These are phyloP conservation scores for Caenorhabditis latens DNA, from an alignment of 1,140 invertebrate genomes.

Conservation along the genomic window DNA sequence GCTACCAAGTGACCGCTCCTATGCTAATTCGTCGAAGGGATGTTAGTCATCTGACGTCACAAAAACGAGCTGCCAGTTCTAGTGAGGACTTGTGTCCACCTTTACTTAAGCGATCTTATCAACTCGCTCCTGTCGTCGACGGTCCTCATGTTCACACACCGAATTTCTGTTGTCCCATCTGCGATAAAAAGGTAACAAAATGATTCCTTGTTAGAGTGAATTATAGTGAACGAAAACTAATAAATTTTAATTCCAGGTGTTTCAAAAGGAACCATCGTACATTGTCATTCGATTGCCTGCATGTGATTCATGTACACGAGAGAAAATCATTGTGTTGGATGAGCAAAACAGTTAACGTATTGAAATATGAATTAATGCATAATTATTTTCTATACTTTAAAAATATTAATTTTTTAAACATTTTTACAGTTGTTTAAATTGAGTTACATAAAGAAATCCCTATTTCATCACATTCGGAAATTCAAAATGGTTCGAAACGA, in stretches of 20 bases:
- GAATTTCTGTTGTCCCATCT: slow-evolving; percentile 65
- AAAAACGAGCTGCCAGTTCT: neutral
- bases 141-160: slow-evolving; percentile 33
- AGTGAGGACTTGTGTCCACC: neutral
- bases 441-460: too few species aligned
- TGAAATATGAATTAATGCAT: neutral
- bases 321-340: slow-evolving; percentile 64
- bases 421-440: neutral
- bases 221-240: too few species aligned
- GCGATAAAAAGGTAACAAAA: slow-evolving; percentile 59
- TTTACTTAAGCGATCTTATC: neutral
- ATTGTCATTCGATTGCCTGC: slow-evolving; percentile 66
- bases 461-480: too few species aligned
- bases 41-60: neutral
- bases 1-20: neutral
- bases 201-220: neutral
- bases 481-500: too few species aligned
- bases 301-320: slow-evolving; percentile 62
- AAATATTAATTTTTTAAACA: neutral
- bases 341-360: slow-evolving; percentile 34
- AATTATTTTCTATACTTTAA: neutral
- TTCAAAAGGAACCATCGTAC: slow-evolving; percentile 64
- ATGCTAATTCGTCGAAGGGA: neutral
- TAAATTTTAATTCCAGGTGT: slow-evolving; percentile 41
- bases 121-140: slow-evolving; percentile 12